Base-by-base conservation (phyloP, 1,140 invertebrate species). In the Orius laevigatus region DNA sequence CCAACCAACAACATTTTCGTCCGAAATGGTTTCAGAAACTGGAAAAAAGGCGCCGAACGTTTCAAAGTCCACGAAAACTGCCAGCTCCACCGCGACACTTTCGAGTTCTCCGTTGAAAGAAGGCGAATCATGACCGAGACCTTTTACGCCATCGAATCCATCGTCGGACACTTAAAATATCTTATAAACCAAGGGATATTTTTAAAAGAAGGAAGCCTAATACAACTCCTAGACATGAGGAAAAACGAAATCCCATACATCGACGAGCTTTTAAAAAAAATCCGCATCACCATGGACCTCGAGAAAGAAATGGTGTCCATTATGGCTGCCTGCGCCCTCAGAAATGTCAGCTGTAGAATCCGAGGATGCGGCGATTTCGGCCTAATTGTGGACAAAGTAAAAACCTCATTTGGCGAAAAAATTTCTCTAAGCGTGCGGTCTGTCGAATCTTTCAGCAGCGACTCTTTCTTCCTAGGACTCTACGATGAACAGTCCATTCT, bases 1-100 rank as follows among this genome's bases (percentile, higher is more conserved):
- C 40, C 40, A 3, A 11, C 18, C 12, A 42, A 42, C 18, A 42
- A 42, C 40, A 19, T 19, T 6, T 42, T 42, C 40, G 18, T 18
- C 10, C 12, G 40, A 42, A 18, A 18, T 5, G 40, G 40, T 4
- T 42, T 42, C 18, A 42, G 18, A 19, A 42, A 42, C 18, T 42
- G 40, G 40, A 42, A 42, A 42, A 42, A 42, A 19, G 40, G 40
- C 40, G 18, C 18, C 18, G 40, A 42, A 42, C 12, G 40, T 14
- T 42, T 42, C 38, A 42, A 19, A 42, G 12, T 19, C 18, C 40
- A 42, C 40, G 40, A 42, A 42, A 42, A 42, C 40, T 16, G 40
- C 18, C 40, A 42, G 18, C 12, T 42, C 5, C 40, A 42, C 18
- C 12, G 18, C 10, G 40, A 14, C 12, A 42, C 40, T 11, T 11